Conservation (phyloP, 2,797 vertebrate genomes). For the Gymnothorax javanicus region DNA sequence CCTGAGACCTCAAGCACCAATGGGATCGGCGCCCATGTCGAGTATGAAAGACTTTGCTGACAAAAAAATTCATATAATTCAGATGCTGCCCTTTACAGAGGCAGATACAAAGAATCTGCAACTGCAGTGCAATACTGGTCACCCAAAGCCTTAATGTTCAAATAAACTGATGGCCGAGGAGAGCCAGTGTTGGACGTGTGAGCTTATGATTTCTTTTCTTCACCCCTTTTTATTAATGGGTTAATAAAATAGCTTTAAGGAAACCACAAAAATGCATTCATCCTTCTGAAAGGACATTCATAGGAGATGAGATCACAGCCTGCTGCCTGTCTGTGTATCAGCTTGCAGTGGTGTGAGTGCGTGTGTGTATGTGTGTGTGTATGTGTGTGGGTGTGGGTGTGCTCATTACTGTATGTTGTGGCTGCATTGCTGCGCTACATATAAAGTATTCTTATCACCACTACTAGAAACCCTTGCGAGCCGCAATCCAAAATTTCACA, state of each 20-base stretch:
- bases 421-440: not conserved
- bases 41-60: constrained; percentile 54
- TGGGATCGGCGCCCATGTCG: constrained; percentile 31
- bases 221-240: constrained; percentile 33
- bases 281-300: constrained; percentile 64
- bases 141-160: constrained; percentile 46
- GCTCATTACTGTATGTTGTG: constrained; percentile 17
- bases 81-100: constrained; percentile 39
- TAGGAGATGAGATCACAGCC: constrained; percentile 68
- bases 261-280: constrained; percentile 55
- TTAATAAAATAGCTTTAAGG: constrained; percentile 50
- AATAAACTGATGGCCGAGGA: constrained; percentile 31
- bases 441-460: not conserved
- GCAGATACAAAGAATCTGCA: constrained; percentile 49
- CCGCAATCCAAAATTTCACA: not conserved
- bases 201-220: constrained; percentile 45
- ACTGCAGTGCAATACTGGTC: constrained; percentile 52
- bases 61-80: constrained; percentile 24
- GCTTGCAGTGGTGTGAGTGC: constrained; percentile 30
- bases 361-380: not conserved
- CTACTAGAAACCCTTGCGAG: not conserved
- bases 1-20: too few relatives aligned
- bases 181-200: constrained; percentile 26
- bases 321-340: constrained; percentile 56
- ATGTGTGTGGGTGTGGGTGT: constrained; percentile 2